Base-by-base conservation (phyloP, 2,113 vertebrate genomes). In the Pituophis catenifer region DNA sequence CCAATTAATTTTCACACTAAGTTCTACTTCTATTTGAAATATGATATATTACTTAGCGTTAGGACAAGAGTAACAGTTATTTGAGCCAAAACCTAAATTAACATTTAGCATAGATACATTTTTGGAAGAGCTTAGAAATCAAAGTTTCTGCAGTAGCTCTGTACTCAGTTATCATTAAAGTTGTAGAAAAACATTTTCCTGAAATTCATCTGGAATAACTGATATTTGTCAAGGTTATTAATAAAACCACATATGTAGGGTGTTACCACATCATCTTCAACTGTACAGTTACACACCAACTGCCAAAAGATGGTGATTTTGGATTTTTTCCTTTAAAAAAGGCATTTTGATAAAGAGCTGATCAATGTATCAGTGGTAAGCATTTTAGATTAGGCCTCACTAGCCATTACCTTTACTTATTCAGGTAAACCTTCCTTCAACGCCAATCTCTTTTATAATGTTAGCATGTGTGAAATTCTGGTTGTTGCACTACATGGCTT, bases 21-120 rank as follows among this genome's bases (percentile, higher is more conserved):
- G 58, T 53, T 26, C n/a, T 75, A 48, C 87, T 86, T 92, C 54
- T 95, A 70, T 65, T 86, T 86, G 65, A 86, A 92, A 91, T 57
- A 93, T 57, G 70, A 93, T 65, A 70, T 33, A 87, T 90, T 86
- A 70, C 86, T 54, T 33, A 62, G 59, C 52, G 85, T 53, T 21
- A 93, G 21, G 13, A 70, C 1, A 3, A 92, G 54, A 62, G 57
- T 6, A 88, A 89, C 75, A 93, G 65, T 9, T 13, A 0, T 24
- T 54, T 12, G 33, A 23, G n/a, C 58, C 48, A 94, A 26, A 92
- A 95, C 75, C 93, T 6, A 89, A 2, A 0, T 50, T 86, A 13
- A 1, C 23, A 92, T 95, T 95, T 48, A 91, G 26, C 87, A 6
- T 54, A 87, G 17, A 48, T 53, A 65, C 44, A 54, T 54, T 92